phyloP scores from a whole-genome alignment of 2,113 vertebrate species.

The Lonchura striata region DNA sequence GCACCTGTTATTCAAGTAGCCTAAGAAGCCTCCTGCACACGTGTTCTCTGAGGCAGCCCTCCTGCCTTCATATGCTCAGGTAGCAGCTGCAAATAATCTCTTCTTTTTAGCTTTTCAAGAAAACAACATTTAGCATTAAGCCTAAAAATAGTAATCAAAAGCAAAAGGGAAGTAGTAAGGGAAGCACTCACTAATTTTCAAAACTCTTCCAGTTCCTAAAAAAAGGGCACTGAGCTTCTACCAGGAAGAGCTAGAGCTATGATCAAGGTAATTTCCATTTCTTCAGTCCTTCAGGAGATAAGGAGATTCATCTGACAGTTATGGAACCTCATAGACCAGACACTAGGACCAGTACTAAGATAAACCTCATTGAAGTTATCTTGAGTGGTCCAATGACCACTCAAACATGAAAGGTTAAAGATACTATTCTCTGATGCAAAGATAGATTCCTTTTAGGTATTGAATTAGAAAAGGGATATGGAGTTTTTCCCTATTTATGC shows the following conservation, averaged over 20 bases:
- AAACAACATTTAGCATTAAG: not conserved
- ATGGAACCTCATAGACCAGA: not conserved
- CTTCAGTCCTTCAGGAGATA: not conserved
- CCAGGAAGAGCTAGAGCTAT: not conserved
- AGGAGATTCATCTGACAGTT: not conserved
- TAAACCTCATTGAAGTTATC: not conserved
- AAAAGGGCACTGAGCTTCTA: not conserved
- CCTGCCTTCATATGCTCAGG: not conserved
- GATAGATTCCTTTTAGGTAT: not conserved
- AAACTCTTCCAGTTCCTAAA: not conserved
- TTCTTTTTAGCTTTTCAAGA: not conserved
- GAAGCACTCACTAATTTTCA: not conserved
- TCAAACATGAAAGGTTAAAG: not conserved
- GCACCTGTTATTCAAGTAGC: not conserved
- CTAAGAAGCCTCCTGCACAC: not conserved
- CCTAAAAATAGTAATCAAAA: not conserved
- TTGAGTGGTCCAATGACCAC: not conserved
- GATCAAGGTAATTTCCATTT: not conserved
- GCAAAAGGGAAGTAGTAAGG: not conserved
- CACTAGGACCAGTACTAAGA: not conserved
- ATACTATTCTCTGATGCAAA: not conserved
- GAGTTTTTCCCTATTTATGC: not conserved
- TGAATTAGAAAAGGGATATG: not conserved
- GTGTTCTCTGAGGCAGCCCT: not conserved
- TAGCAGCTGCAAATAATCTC: not conserved